These are phyloP conservation scores for Heterodera filipjevi DNA, from an alignment of 2,888 invertebrate species.

Conservation along the genomic window DNA sequence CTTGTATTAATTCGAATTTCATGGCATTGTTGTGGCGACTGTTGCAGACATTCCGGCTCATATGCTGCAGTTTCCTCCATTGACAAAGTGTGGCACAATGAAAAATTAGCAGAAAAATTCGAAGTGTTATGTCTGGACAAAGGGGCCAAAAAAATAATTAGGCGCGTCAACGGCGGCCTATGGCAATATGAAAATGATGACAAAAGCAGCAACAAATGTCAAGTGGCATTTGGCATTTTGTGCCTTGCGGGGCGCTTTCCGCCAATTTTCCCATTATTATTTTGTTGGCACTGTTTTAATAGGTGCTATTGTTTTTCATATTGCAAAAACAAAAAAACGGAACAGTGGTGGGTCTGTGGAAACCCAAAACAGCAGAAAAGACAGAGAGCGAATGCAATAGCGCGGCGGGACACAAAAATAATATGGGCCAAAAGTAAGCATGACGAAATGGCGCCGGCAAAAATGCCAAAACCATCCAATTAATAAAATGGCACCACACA, in stretches of 20 bases:
- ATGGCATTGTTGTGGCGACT: conserved; percentile 23
- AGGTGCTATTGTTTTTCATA: too few species aligned
- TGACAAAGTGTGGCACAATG: background rate
- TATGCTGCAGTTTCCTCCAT: too few species aligned
- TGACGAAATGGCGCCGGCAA: too few species aligned
- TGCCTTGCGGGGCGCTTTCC: too few species aligned
- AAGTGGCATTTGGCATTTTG: background rate
- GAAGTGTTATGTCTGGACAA: too few species aligned
- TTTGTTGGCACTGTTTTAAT: background rate
- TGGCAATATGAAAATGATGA: background rate
- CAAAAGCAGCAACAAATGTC: background rate
- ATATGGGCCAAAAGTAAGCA: too few species aligned
- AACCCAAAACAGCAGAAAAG: too few species aligned
- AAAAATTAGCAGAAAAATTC: background rate
- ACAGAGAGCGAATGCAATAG: background rate
- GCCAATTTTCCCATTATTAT: background rate
- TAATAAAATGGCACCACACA: too few species aligned
- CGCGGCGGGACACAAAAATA: too few species aligned
- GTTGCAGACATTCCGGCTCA: conserved; percentile 23
- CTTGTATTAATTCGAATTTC: background rate
- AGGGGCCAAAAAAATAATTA: too few species aligned
- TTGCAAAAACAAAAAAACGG: too few species aligned
- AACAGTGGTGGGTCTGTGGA: background rate
- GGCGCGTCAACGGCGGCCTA: background rate
- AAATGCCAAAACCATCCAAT: too few species aligned